Evolutionary conservation across 1,140 invertebrate genomes (phyloP).

Genomic region (Drosophila navojoa): DNA sequence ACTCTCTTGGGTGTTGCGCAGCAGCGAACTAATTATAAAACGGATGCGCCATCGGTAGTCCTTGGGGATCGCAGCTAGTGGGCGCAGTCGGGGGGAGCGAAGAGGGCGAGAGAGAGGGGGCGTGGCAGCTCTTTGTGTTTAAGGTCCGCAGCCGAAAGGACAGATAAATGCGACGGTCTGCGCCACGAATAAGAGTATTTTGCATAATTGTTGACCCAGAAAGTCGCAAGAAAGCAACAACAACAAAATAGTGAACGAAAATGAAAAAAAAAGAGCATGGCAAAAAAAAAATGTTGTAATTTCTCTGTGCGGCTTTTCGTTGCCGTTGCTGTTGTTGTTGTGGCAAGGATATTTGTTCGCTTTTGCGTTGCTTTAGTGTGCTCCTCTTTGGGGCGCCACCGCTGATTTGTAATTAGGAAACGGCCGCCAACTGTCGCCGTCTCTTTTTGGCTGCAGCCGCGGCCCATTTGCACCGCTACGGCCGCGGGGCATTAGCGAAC

Average conservation of each 20-base stretch:
- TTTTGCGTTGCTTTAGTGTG: background rate
- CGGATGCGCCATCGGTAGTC: conserved; percentile 56
- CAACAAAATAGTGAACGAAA: conserved; percentile 36
- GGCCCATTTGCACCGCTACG: conserved; percentile 71
- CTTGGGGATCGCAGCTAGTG: conserved; percentile 1
- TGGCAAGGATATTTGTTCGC: conserved; percentile 22
- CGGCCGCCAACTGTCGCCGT: conserved; percentile 82
- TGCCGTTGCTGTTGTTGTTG: conserved; percentile 46
- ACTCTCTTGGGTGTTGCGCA: conserved; percentile 18
- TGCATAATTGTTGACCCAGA: conserved; percentile 82
- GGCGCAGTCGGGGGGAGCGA: background rate
- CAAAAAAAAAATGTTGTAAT: conserved; percentile 58
- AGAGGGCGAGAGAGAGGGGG: background rate
- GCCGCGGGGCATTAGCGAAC: conserved; percentile 74
- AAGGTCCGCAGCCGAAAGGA: conserved; percentile 57
- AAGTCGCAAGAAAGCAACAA: conserved; percentile 62
- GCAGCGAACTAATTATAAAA: conserved; percentile 75
- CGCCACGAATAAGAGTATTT: conserved; percentile 78
- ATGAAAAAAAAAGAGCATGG: conserved; percentile 27
- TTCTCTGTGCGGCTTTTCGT: conserved; percentile 45
- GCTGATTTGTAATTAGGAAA: conserved; percentile 83
- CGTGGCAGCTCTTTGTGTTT: conserved; percentile 53
- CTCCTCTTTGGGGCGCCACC: conserved; percentile 47
- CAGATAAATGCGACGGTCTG: conserved; percentile 77
- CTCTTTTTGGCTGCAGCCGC: conserved; percentile 58